Conservation (phyloP, 2,797 vertebrate species). For the Parauchenoglanis punctatus region DNA sequence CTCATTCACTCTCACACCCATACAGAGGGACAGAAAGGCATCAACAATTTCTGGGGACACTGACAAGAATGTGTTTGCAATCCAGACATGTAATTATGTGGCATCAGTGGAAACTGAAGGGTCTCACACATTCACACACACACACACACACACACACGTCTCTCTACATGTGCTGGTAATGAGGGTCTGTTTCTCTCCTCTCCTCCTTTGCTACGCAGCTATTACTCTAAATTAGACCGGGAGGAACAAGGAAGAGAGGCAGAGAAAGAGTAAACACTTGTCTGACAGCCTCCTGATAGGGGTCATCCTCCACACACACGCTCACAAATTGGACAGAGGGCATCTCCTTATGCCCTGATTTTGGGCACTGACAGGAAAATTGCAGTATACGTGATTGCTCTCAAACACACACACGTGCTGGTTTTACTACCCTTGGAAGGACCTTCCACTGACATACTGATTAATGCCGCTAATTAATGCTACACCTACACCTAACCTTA, state of each 20-base stretch:
- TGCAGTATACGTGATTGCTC: slow-evolving; percentile 29
- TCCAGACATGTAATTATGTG: slow-evolving; percentile 63
- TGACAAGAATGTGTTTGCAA: slow-evolving; percentile 61
- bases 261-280: slow-evolving; percentile 57
- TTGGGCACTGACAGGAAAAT: slow-evolving; percentile 43
- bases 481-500: too few relatives aligned
- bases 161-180: slow-evolving; percentile 57
- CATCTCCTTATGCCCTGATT: slow-evolving; percentile 50
- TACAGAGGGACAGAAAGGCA: slow-evolving; percentile 21
- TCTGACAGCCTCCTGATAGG: slow-evolving; percentile 57
- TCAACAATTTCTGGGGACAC: slow-evolving; percentile 51
- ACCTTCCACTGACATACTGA: too few relatives aligned
- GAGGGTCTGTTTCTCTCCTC: slow-evolving; percentile 60
- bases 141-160: slow-evolving; percentile 8
- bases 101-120: slow-evolving; percentile 56
- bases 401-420: slow-evolving; percentile 7
- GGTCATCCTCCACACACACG: slow-evolving; percentile 43
- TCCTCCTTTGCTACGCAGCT: slow-evolving; percentile 51
- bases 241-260: slow-evolving; percentile 52
- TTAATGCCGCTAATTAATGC: too few relatives aligned
- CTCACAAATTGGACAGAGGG: slow-evolving; percentile 28
- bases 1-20: background rate
- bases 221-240: slow-evolving; percentile 64
- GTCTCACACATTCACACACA: slow-evolving; percentile 22
- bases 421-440: too few relatives aligned